These are phyloP conservation scores for Craniophora ligustri DNA, from an alignment of 2,888 invertebrate species.

Conservation along the genomic window DNA sequence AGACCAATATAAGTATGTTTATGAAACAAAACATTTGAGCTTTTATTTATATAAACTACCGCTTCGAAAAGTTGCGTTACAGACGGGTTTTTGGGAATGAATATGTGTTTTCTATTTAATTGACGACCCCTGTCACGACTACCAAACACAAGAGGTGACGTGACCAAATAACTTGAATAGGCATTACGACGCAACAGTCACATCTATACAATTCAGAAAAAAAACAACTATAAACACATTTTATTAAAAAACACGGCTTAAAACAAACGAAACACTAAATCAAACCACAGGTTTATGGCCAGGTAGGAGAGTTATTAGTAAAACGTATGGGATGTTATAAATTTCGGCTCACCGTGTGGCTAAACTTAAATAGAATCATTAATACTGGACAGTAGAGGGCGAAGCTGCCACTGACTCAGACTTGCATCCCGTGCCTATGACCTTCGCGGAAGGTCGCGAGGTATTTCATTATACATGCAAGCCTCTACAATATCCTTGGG, in stretches of 20 bases:
- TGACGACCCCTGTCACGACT: slow-evolving; percentile 44
- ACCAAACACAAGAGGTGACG: slow-evolving; percentile 35
- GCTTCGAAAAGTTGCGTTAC: slow-evolving; percentile 1
- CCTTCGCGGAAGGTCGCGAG: slow-evolving; percentile 43
- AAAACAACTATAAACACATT: slow-evolving; percentile 12
- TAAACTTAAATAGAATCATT: slow-evolving; percentile 67
- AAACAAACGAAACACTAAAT: slow-evolving; percentile 57
- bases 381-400: slow-evolving; percentile 46
- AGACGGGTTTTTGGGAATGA: neutral
- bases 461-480: slow-evolving; percentile 39
- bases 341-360: slow-evolving; percentile 64
- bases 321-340: slow-evolving; percentile 61
- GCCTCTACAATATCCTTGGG: slow-evolving; percentile 39
- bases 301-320: slow-evolving; percentile 57
- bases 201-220: slow-evolving; percentile 25
- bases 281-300: slow-evolving; percentile 49
- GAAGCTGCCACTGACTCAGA: slow-evolving; percentile 36
- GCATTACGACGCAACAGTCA: slow-evolving; percentile 35
- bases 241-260: slow-evolving; percentile 35
- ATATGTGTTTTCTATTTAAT: slow-evolving; percentile 29
- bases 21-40: neutral
- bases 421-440: slow-evolving; percentile 21
- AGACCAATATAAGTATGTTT: too few species aligned
- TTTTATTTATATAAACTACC: slow-evolving; percentile 5
- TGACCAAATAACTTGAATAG: slow-evolving; percentile 25